phyloP scores from a whole-genome alignment of 2,888 invertebrate species.

The Acanthosepion lycidas region DNA sequence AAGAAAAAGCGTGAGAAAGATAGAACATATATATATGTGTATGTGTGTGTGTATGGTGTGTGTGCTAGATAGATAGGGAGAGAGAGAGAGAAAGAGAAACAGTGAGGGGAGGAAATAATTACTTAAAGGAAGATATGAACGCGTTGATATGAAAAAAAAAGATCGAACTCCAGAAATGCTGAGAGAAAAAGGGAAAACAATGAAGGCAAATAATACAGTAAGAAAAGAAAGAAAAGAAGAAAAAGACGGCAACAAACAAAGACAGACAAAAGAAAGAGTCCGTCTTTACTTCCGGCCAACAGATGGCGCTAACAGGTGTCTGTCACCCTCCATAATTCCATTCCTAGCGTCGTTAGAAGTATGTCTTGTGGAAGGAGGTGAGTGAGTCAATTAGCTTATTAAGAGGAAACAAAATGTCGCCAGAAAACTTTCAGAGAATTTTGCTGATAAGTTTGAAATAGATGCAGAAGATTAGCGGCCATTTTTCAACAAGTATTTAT shows the following conservation, averaged over 20 bases:
- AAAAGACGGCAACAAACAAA: background rate
- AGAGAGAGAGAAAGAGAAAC: no score
- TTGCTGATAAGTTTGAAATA: background rate
- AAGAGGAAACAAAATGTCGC: background rate
- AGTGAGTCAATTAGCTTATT: background rate
- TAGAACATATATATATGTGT: no score
- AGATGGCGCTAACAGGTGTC: slow-evolving; percentile 8
- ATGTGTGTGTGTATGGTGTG: no score
- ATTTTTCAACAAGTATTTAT: background rate
- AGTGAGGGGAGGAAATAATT: no score
- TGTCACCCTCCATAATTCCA: background rate
- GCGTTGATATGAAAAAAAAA: no score
- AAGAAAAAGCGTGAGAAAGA: no score
- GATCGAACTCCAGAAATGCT: background rate
- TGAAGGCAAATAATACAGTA: no score
- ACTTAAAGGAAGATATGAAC: no score
- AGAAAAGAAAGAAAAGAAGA: no score
- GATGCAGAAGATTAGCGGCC: background rate
- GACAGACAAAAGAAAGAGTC: background rate
- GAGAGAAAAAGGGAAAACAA: background rate
- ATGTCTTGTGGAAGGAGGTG: background rate
- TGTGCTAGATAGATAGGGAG: no score
- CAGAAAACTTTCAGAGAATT: background rate
- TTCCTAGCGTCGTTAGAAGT: background rate
- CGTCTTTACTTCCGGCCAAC: background rate